Conservation (phyloP, 2,888 invertebrate species). For the Epicampocera succincta region DNA sequence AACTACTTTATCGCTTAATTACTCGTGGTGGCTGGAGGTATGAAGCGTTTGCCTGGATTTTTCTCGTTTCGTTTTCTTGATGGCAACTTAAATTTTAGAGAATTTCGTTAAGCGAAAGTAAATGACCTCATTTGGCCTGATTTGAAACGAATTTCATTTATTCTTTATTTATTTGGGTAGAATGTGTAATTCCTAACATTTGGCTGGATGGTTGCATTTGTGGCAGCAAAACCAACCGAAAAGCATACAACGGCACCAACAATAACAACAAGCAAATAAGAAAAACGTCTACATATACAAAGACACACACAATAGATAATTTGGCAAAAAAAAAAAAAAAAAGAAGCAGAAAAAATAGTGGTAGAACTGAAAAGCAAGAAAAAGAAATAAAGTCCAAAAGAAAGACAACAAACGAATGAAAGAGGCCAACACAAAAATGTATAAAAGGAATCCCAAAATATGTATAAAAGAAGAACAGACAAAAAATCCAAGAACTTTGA, state of each 20-base stretch:
- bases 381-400: conserved; percentile 16
- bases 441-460: conserved; percentile 47
- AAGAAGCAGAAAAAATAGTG: conserved; percentile 42
- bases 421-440: conserved; percentile 42
- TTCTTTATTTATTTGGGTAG: conserved; percentile 12
- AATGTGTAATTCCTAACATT: conserved; percentile 62
- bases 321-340: conserved; percentile 37
- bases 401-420: conserved; percentile 23
- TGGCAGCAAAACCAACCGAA: conserved; percentile 24
- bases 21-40: conserved; percentile 12
- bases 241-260: neutral
- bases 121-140: conserved; percentile 71
- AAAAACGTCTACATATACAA: conserved; percentile 9
- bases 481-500: conserved; percentile 38
- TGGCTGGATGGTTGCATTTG: conserved; percentile 59
- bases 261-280: neutral
- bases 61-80: neutral
- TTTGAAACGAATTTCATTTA: conserved; percentile 53
- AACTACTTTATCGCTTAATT: conserved; percentile 56
- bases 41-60: conserved; percentile 1
- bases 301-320: conserved; percentile 60
- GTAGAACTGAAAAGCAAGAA: conserved; percentile 33
- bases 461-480: neutral
- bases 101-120: conserved; percentile 69
- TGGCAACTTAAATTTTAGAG: conserved; percentile 40